These are phyloP conservation scores for Acronicta aceris DNA, from an alignment of 2,888 invertebrate species.

Conservation along the genomic window DNA sequence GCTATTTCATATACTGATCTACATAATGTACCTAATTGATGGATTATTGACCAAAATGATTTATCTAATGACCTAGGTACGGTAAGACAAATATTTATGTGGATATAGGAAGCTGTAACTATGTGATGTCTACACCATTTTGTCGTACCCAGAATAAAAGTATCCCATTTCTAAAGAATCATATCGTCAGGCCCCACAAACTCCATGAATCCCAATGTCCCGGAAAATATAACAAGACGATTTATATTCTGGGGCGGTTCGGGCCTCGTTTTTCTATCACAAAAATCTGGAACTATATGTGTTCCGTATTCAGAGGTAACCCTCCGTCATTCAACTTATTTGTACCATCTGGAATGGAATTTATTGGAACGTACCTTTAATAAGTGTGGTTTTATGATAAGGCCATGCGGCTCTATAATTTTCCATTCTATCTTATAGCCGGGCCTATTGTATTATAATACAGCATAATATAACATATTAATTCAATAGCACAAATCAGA, in stretches of 20 bases:
- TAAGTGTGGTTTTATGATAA: constrained; percentile 30
- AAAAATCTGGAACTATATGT: constrained; percentile 77
- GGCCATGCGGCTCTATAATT: constrained; percentile 5
- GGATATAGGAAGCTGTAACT: background rate
- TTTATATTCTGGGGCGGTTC: constrained; percentile 85
- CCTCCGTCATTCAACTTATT: constrained; percentile 58
- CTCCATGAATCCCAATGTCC: constrained; percentile 88
- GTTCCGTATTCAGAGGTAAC: constrained; percentile 59
- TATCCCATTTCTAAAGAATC: constrained; percentile 69
- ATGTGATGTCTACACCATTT: constrained; percentile 32
- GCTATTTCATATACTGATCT: too few relatives aligned
- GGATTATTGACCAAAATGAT: too few relatives aligned
- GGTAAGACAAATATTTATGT: too few relatives aligned
- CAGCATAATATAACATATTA: background rate
- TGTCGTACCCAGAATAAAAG: constrained; percentile 50
- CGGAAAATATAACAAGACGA: constrained; percentile 88
- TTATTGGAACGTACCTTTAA: constrained; percentile 45
- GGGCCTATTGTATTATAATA: too few relatives aligned
- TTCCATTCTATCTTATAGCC: background rate
- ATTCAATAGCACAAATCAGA: too few relatives aligned
- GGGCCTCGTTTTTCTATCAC: constrained; percentile 84
- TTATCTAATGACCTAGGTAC: too few relatives aligned
- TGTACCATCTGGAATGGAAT: constrained; percentile 56
- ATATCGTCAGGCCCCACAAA: constrained; percentile 81
- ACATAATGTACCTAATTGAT: too few relatives aligned